Conservation (phyloP, 2,888 invertebrate species). For the Liopterus haemorrhoidalis region DNA sequence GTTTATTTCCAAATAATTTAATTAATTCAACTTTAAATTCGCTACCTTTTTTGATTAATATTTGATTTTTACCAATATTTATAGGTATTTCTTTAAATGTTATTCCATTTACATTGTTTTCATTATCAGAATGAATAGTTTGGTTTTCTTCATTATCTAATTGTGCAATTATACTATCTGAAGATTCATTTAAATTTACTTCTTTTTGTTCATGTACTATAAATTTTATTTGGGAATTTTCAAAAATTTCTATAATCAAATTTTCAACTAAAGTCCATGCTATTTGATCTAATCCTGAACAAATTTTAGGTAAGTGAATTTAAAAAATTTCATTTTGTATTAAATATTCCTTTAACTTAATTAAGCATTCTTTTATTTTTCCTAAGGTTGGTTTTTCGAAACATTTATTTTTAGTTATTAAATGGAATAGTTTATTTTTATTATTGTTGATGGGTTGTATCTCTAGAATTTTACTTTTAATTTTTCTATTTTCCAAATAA, state of each 20-base stretch:
- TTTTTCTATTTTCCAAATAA: conserved; percentile 2
- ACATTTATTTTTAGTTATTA: conserved; percentile 1
- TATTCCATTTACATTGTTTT: not conserved
- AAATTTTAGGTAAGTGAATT: too few species aligned
- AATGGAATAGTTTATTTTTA: conserved; percentile 11
- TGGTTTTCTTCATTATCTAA: not conserved
- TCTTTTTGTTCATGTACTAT: conserved; percentile 6
- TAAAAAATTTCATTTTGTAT: too few species aligned
- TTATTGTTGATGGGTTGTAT: conserved; percentile 3
- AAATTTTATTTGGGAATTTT: not conserved
- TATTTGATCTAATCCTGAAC: too few species aligned
- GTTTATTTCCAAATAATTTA: conserved; percentile 3
- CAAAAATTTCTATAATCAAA: conserved; percentile 5
- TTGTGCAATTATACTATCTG: too few species aligned
- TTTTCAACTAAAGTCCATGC: too few species aligned
- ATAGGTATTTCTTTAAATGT: not conserved
- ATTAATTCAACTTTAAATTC: not conserved
- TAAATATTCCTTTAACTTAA: too few species aligned
- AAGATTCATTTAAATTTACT: not conserved
- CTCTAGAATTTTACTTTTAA: not conserved
- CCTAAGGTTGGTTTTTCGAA: too few species aligned
- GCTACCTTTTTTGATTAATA: not conserved
- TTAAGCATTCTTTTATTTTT: too few species aligned
- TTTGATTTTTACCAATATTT: conserved; percentile 1
- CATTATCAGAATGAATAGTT: not conserved